These are phyloP conservation scores for Acropora tenuis DNA, from an alignment of 64 coral and sea anemone genomes.

Conservation along the genomic window DNA sequence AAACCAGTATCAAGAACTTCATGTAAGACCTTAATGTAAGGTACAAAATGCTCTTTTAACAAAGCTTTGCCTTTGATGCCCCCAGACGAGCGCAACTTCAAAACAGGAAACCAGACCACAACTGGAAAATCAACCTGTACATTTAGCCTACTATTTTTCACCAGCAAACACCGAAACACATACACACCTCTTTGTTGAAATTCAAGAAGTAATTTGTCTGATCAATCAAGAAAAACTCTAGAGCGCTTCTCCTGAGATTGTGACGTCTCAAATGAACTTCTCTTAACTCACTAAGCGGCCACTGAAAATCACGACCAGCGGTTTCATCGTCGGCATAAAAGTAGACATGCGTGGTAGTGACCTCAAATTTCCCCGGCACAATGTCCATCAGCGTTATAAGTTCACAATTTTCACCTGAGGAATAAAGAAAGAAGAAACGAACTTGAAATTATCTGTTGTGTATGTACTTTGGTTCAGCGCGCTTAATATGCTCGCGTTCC, in stretches of 20 bases:
- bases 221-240: constrained; percentile 96
- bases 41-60: too few species aligned
- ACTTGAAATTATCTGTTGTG: too few species aligned
- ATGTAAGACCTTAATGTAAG: too few species aligned
- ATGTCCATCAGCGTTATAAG: constrained; percentile 93
- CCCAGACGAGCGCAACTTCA: too few species aligned
- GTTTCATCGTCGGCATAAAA: constrained; percentile 74
- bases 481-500: too few species aligned
- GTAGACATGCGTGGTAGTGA: constrained; percentile 87
- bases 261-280: constrained; percentile 92
- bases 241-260: constrained; percentile 88
- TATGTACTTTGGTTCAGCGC: too few species aligned
- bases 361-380: constrained; percentile 71
- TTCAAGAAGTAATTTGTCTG: constrained; percentile 99
- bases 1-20: too few species aligned
- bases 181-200: constrained; percentile 85
- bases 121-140: too few species aligned
- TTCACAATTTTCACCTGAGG: constrained; percentile 66
- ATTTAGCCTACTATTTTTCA: not conserved
- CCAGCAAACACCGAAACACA: not conserved
- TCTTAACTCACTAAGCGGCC: constrained; percentile 81
- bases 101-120: too few species aligned
- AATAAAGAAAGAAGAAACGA: not conserved
- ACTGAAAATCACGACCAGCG: constrained; percentile 78
- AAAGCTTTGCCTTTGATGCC: too few species aligned